Evolutionary conservation across 2,888 invertebrate species (phyloP).

Genomic region (Tortricodes alternella): DNA sequence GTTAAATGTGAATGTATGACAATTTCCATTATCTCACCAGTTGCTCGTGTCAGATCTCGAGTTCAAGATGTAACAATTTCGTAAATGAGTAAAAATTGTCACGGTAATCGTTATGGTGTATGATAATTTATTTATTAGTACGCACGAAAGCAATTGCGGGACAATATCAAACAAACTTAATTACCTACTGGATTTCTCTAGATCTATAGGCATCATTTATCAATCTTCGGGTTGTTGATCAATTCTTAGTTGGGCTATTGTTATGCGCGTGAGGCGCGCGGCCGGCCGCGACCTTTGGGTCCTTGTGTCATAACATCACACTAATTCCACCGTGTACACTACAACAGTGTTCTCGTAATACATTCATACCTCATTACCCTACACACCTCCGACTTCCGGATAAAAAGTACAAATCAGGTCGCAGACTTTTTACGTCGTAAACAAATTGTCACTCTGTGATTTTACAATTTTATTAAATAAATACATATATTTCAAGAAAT

Average conservation of each 20-base stretch:
- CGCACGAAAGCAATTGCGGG: background rate
- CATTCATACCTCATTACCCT: constrained; percentile 29
- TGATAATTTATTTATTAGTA: constrained; percentile 9
- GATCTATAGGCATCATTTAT: constrained; percentile 20
- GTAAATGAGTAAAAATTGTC: constrained; percentile 37
- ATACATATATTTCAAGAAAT: too few relatives aligned
- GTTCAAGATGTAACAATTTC: constrained; percentile 36
- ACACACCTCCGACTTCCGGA: constrained; percentile 16
- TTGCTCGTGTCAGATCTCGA: constrained; percentile 37
- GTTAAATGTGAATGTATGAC: constrained; percentile 36
- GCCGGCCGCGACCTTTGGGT: background rate
- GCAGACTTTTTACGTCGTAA: background rate
- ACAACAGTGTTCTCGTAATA: constrained; percentile 2
- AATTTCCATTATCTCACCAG: constrained; percentile 38
- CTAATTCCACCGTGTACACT: constrained; percentile 12
- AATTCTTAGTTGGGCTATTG: constrained; percentile 24
- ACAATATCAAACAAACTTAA: constrained; percentile 21
- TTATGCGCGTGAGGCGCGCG: background rate
- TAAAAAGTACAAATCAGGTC: background rate
- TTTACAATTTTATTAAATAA: too few relatives aligned
- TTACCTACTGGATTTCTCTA: constrained; percentile 23
- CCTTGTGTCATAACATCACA: constrained; percentile 21
- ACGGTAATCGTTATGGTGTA: constrained; percentile 22
- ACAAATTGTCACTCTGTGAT: background rate
- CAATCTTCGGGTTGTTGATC: constrained; percentile 19